These are phyloP conservation scores for Chromobotia macracanthus DNA, from an alignment of 2,797 vertebrate genomes.

Conservation along the genomic window DNA sequence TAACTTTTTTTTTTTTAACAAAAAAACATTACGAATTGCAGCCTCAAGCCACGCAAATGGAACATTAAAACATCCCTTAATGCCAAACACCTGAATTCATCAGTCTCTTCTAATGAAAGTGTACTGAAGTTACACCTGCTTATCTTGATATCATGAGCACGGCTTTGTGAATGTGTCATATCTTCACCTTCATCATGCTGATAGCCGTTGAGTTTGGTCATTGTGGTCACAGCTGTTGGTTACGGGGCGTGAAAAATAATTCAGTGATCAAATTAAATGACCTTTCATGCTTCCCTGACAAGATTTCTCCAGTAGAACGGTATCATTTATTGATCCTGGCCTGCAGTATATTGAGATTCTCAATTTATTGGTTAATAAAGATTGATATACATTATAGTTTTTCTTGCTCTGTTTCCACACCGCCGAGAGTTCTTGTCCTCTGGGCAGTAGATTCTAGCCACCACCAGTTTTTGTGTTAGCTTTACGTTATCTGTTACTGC, in stretches of 20 bases:
- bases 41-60: background rate
- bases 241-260: conserved; percentile 23
- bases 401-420: too few relatives aligned
- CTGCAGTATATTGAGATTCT: conserved; percentile 10
- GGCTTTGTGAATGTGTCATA: conserved; percentile 2
- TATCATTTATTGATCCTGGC: background rate
- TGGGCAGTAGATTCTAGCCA: too few relatives aligned
- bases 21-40: too few relatives aligned
- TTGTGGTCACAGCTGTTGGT: conserved; percentile 18
- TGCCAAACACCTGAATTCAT: background rate
- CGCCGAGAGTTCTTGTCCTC: too few relatives aligned
- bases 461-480: too few relatives aligned
- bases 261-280: conserved; percentile 33
- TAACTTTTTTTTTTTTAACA: too few relatives aligned
- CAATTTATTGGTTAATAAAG: conserved; percentile 11
- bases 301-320: conserved; percentile 28
- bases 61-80: background rate
- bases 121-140: background rate
- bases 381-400: conserved; percentile 21
- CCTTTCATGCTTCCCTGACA: conserved; percentile 35
- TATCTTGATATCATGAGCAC: conserved; percentile 11
- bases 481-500: background rate
- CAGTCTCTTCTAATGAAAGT: background rate
- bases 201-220: conserved; percentile 24
- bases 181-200: conserved; percentile 42